phyloP scores from a whole-genome alignment of 2,888 invertebrate genomes.

The Acholoe squamosa region DNA sequence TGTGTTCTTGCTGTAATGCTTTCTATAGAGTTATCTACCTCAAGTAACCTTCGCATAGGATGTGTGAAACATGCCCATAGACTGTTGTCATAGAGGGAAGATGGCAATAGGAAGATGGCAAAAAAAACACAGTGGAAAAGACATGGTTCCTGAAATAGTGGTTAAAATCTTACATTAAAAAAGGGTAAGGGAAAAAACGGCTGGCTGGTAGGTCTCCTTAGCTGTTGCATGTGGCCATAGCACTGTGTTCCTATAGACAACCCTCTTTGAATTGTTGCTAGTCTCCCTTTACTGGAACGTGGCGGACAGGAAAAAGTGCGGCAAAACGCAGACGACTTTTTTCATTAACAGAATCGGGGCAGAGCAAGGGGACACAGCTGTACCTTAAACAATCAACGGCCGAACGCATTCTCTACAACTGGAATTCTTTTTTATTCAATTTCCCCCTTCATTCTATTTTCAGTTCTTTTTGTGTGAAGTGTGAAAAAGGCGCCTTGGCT shows the following conservation, averaged over 20 bases:
- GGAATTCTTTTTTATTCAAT: background rate
- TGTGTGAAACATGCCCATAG: too few relatives aligned
- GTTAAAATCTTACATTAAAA: too few relatives aligned
- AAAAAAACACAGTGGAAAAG: too few relatives aligned
- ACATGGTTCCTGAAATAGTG: too few relatives aligned
- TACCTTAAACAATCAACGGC: constrained; percentile 5
- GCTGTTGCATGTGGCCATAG: background rate
- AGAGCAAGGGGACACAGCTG: constrained; percentile 27
- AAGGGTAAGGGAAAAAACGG: background rate
- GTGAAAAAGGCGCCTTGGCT: constrained; percentile 12
- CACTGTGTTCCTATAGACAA: background rate
- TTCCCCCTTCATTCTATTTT: background rate
- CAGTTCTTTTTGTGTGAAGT: constrained; percentile 25
- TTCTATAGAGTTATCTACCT: too few relatives aligned
- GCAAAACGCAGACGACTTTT: background rate
- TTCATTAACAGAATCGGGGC: constrained; percentile 22
- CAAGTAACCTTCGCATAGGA: too few relatives aligned
- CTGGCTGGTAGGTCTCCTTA: background rate
- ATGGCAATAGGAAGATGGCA: too few relatives aligned
- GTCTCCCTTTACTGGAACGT: background rate
- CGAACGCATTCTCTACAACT: constrained; percentile 47
- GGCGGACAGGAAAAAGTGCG: background rate
- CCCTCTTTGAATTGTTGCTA: constrained; percentile 49
- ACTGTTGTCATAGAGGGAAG: too few relatives aligned
- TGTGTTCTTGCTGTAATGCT: too few relatives aligned